Percentiles rank a stretch among this genome's conserved stretches.
Conservation (phyloP, 2,888 invertebrate genomes). For the Lasioglossum figueresi region DNA sequence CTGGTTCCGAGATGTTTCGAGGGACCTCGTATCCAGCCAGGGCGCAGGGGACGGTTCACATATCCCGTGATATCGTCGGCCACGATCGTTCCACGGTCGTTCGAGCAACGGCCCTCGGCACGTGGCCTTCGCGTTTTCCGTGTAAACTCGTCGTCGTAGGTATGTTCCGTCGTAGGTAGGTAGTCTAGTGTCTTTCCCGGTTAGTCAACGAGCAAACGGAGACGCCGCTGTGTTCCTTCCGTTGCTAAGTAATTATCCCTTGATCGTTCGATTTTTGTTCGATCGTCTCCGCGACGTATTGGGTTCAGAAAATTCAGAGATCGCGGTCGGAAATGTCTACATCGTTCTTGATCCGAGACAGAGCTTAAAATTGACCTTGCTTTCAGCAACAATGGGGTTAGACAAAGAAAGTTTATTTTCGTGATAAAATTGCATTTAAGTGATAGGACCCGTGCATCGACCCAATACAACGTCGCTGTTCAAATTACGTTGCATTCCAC, state of each 20-base stretch:
- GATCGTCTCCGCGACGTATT: constrained; percentile 1
- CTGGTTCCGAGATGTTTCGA: constrained; percentile 5
- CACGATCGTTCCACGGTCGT: constrained; percentile 39
- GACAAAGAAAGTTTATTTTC: not conserved
- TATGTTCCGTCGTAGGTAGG: constrained; percentile 49
- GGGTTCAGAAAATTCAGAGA: not conserved
- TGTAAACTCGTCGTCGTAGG: constrained; percentile 38
- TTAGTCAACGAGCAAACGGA: constrained; percentile 37
- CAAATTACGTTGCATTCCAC: constrained; percentile 42
- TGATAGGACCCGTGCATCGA: not conserved
- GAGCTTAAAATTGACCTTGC: not conserved
- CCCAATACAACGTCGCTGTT: not conserved
- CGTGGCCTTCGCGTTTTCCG: constrained; percentile 39
- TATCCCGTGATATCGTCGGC: constrained; percentile 66
- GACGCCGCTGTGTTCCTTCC: not conserved
- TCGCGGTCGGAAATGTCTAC: not conserved
- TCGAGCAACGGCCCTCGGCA: constrained; percentile 22
- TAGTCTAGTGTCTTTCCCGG: constrained; percentile 52
- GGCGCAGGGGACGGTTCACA: constrained; percentile 54
- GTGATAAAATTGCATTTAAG: not conserved
- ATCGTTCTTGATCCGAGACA: not conserved
- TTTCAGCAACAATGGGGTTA: not conserved
- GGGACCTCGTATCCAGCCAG: not conserved
- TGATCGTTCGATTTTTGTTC: constrained; percentile 17
- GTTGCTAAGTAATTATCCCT: not conserved